Evolutionary conservation across 35 echinoderm and acorn worm genomes (phyloP).

Genomic region (Nesometra sesokonis): DNA sequence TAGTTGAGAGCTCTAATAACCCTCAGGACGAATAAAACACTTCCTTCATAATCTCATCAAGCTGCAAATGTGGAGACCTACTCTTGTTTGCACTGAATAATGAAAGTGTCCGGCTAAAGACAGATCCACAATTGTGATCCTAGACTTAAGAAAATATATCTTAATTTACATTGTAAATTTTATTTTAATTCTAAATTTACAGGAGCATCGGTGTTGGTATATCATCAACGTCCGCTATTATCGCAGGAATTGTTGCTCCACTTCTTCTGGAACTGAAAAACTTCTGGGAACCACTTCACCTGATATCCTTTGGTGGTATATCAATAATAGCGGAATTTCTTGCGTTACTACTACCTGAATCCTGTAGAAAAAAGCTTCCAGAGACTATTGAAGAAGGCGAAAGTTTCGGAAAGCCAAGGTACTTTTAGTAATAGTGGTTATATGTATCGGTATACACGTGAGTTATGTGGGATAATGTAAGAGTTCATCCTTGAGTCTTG

Average conservation of each 20-base stretch:
- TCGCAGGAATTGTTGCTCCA: slow-evolving; percentile 12
- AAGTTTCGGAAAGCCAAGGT: too few species aligned
- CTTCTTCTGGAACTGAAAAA: slow-evolving; percentile 3
- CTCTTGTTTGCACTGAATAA: too few species aligned
- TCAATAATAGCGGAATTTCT: slow-evolving; percentile 16
- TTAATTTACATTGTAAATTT: neutral
- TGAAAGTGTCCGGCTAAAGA: too few species aligned
- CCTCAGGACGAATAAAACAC: too few species aligned
- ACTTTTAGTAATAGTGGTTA: too few species aligned
- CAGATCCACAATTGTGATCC: neutral
- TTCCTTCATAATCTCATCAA: too few species aligned
- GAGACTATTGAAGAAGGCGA: slow-evolving; percentile 12
- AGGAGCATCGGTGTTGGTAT: slow-evolving; percentile 22
- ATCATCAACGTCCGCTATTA: slow-evolving; percentile 5
- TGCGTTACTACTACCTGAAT: slow-evolving; percentile 27
- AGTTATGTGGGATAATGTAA: too few species aligned
- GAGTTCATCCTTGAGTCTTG: too few species aligned
- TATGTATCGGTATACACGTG: too few species aligned
- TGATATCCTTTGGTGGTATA: neutral
- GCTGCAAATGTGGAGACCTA: too few species aligned
- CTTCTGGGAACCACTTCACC: neutral
- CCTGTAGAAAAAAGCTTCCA: slow-evolving; percentile 5
- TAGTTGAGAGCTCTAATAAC: too few species aligned
- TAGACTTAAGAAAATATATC: neutral
- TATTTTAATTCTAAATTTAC: neutral